Evolutionary conservation across 2,113 vertebrate genomes (phyloP).

Genomic region (Gallinago paraguaiae): DNA sequence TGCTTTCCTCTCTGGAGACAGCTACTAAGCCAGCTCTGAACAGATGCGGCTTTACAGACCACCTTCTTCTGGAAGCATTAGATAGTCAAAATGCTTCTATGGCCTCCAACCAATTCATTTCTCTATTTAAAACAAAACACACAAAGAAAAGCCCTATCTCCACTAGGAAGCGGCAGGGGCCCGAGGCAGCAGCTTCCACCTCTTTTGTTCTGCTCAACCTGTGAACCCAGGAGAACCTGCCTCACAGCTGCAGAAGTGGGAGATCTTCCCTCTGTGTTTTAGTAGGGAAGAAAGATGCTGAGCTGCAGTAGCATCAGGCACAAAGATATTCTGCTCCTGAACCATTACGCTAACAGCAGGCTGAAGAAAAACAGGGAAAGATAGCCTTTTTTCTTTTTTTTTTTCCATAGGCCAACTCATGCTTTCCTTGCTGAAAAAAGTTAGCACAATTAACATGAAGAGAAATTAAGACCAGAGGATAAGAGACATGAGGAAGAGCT

Average conservation of each 20-base stretch:
- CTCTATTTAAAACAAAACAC: not conserved
- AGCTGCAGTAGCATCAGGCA: not conserved
- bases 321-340: not conserved
- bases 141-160: not conserved
- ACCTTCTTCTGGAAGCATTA: constrained; percentile 44
- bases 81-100: not conserved
- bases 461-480: not conserved
- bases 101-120: not conserved
- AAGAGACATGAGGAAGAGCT: not conserved
- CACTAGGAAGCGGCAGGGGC: not conserved
- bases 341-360: not conserved
- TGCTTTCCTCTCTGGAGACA: constrained; percentile 39
- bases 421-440: constrained; percentile 1
- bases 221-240: not conserved
- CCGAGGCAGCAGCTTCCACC: not conserved
- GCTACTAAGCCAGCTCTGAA: constrained; percentile 50
- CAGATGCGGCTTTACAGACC: constrained; percentile 21
- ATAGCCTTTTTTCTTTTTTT: not conserved
- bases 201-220: not conserved
- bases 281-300: not conserved
- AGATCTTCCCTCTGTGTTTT: not conserved
- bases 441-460: not conserved
- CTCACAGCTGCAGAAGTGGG: not conserved
- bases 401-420: not conserved
- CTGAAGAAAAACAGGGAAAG: not conserved